Conservation (phyloP, 2,888 invertebrate genomes). For the Diarsia dahlii region DNA sequence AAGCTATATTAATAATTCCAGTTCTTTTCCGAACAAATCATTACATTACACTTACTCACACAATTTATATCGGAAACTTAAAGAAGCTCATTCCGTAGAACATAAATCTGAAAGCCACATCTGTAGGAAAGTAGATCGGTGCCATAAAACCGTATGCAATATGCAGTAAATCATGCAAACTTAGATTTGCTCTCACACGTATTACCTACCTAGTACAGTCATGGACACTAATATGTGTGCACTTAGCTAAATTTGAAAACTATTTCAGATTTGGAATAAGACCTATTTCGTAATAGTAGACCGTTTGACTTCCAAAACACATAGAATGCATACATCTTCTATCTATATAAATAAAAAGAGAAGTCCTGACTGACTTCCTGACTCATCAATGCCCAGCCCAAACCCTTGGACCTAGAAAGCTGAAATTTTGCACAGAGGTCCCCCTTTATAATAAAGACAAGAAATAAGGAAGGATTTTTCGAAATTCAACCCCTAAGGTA, state of each 20-base stretch:
- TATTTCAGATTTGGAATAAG: background rate
- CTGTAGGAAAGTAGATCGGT: slow-evolving; percentile 21
- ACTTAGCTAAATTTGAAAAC: background rate
- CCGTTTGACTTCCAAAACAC: background rate
- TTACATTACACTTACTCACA: background rate
- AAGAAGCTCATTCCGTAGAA: slow-evolving; percentile 15
- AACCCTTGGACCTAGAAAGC: too few species aligned
- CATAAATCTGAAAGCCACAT: slow-evolving; percentile 47
- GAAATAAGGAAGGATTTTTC: too few species aligned
- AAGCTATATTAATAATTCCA: background rate
- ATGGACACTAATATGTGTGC: background rate
- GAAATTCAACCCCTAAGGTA: too few species aligned
- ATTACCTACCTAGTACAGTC: slow-evolving; percentile 10
- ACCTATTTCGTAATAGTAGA: background rate
- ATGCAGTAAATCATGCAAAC: slow-evolving; percentile 58
- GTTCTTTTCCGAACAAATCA: background rate
- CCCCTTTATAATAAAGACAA: too few species aligned
- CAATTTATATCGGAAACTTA: slow-evolving; percentile 4
- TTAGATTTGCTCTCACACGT: slow-evolving; percentile 52
- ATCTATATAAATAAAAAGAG: too few species aligned
- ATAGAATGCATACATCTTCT: background rate
- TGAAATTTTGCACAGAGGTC: too few species aligned
- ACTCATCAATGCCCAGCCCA: too few species aligned
- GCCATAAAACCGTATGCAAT: slow-evolving; percentile 53
- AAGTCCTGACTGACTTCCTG: too few species aligned